These are phyloP conservation scores for Fringilla coelebs DNA, from an alignment of 2,797 vertebrate species.

Conservation along the genomic window DNA sequence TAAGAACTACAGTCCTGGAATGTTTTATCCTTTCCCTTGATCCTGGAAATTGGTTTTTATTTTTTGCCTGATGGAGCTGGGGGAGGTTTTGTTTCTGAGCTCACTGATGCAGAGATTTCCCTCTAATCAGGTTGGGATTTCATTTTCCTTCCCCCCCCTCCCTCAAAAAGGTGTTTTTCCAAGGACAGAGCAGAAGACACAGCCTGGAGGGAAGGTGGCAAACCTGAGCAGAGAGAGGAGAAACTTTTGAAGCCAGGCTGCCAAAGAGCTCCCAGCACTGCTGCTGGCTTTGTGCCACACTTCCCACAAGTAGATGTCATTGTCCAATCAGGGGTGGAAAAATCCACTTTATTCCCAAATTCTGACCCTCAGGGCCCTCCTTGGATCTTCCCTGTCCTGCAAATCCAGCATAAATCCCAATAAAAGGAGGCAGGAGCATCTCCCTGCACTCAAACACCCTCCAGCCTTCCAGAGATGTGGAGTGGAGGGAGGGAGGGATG, in stretches of 20 bases:
- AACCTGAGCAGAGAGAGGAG: neutral
- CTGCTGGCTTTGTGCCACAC: neutral
- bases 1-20: neutral
- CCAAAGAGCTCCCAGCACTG: accelerated
- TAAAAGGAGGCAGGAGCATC: neutral
- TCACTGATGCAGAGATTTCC: neutral
- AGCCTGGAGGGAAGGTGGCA: neutral
- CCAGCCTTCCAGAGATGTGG: accelerated
- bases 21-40: neutral
- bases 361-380: neutral
- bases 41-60: too few species aligned
- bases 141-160: neutral
- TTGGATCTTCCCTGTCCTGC: neutral
- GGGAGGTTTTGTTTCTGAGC: neutral
- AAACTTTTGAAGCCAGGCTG: neutral
- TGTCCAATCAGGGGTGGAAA: accelerated
- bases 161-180: neutral
- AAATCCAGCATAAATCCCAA: neutral
- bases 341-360: neutral
- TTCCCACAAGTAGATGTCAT: accelerated
- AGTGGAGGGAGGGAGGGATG: accelerated
- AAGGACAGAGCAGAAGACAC: neutral
- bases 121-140: neutral
- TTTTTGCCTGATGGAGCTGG: neutral
- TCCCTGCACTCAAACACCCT: neutral